Conservation (phyloP, 2,888 invertebrate species). For the Gerosis bhagava region DNA sequence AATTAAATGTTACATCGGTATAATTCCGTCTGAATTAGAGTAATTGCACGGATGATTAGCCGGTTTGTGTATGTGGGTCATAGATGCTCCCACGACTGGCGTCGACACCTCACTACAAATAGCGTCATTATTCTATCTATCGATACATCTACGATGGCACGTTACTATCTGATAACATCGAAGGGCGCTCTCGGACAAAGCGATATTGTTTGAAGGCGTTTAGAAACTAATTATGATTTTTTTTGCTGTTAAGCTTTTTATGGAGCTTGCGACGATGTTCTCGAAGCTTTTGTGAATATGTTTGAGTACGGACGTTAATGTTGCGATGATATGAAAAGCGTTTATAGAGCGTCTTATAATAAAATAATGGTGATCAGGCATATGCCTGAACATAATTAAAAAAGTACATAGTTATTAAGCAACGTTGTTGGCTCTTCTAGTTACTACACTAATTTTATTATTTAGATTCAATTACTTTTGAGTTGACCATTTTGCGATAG, state of each 20-base stretch:
- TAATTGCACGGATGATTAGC: conserved; percentile 72
- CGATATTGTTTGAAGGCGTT: conserved; percentile 55
- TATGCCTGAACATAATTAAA: too few species aligned
- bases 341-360: too few species aligned
- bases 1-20: conserved; percentile 72
- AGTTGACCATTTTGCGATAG: too few species aligned
- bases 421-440: too few species aligned
- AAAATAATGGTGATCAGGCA: too few species aligned
- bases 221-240: conserved; percentile 50
- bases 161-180: conserved; percentile 68
- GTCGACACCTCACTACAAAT: conserved; percentile 76
- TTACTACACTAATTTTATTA: too few species aligned
- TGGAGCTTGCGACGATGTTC: conserved; percentile 18
- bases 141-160: conserved; percentile 66
- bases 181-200: conserved; percentile 58
- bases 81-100: conserved; percentile 65
- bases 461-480: too few species aligned
- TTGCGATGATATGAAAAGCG: too few species aligned
- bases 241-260: conserved; percentile 23
- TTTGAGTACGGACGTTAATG: too few species aligned
- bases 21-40: conserved; percentile 74
- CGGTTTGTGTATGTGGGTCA: conserved; percentile 62
- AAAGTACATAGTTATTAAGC: too few species aligned
- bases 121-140: conserved; percentile 74
- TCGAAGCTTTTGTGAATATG: conserved; percentile 20